These are phyloP conservation scores for Fistularia commersonii DNA, from an alignment of 2,797 vertebrate genomes.

Conservation along the genomic window DNA sequence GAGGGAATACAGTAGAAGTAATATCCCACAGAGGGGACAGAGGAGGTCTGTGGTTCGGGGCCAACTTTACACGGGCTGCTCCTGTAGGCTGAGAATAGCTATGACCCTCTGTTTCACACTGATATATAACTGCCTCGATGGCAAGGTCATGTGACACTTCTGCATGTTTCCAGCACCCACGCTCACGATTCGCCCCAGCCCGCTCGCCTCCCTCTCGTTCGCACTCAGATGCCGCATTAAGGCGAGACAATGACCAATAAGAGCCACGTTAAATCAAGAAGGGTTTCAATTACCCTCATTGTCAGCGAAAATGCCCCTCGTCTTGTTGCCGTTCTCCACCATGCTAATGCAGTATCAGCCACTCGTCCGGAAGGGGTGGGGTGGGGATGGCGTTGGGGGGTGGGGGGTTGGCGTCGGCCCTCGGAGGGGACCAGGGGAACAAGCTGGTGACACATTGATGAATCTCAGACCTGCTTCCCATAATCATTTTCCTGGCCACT, in stretches of 20 bases:
- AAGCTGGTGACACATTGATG: conserved; percentile 68
- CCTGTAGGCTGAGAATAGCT: conserved; percentile 42
- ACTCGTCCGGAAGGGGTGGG: conserved; percentile 20
- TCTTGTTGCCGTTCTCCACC: conserved; percentile 19
- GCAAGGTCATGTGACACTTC: conserved; percentile 57
- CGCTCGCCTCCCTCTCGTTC: too few relatives aligned
- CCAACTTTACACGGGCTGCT: conserved; percentile 34
- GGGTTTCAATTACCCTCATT: conserved; percentile 52
- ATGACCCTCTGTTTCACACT: conserved; percentile 48
- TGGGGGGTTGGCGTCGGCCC: background rate
- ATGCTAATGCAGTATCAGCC: conserved; percentile 35
- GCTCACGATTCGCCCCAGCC: too few relatives aligned
- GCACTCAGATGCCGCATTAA: conserved; percentile 15
- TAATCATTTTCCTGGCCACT: conserved; percentile 67
- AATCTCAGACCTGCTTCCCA: conserved; percentile 62
- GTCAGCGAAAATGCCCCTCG: conserved; percentile 22
- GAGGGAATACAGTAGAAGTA: conserved; percentile 17
- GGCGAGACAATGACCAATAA: conserved; percentile 12
- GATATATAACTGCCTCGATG: conserved; percentile 49
- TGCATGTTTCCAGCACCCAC: background rate
- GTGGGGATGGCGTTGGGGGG: too few relatives aligned
- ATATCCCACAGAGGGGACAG: too few relatives aligned
- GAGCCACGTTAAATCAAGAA: conserved; percentile 51
- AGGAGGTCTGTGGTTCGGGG: too few relatives aligned
- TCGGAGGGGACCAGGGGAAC: conserved; percentile 51